Base-by-base conservation (phyloP, 2,113 vertebrate species). In the Reinhardtius hippoglossoides region DNA sequence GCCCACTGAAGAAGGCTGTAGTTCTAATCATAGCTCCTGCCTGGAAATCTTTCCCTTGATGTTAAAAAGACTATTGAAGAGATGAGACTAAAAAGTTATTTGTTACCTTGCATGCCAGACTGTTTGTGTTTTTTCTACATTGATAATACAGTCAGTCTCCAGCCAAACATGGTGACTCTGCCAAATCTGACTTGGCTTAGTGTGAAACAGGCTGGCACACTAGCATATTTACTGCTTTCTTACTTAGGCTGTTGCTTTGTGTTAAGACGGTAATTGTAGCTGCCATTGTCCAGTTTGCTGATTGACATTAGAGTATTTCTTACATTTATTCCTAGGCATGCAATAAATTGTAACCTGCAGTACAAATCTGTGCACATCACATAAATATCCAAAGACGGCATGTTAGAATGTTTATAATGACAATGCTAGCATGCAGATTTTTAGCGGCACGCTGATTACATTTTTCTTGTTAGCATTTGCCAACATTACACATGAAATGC, bases 151-250 rank as follows among this genome's bases (percentile, higher is more conserved):
- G 67, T 75, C 78, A 46, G 66, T 56, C 76, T 74, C 69, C 73
- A 78, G 86, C 89, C 89, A 91, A 86, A 91, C 80, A 84, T 56
- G 77, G 37, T 48, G 57, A 35, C 9, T 23, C 65, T 89, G 91
- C 90, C 91, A 91, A 82, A 81, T 89, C 78, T 72, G 73, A 87
- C 75, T 90, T 88, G 85, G 91, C 89, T 73, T 74, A 37, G 70
- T 71, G 76, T 77, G 59, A 84, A 84, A 85, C 72, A 82, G 81
- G 58, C 88, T 91, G 90, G 86, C 86, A 78, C 86, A 86, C 80
- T 83, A 71, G 73, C 84, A 75, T 80, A 70, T 74, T 84, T 75
- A 78, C 65, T 76, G 87, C 83, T 83, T 81, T 78, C 76, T 87
- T 87, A 87, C 80, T 84, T 76, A 78, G 59, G 61, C 82, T 83